These are phyloP conservation scores for Anthopleura sola DNA, from an alignment of 64 coral and sea anemone genomes.

Conservation along the genomic window DNA sequence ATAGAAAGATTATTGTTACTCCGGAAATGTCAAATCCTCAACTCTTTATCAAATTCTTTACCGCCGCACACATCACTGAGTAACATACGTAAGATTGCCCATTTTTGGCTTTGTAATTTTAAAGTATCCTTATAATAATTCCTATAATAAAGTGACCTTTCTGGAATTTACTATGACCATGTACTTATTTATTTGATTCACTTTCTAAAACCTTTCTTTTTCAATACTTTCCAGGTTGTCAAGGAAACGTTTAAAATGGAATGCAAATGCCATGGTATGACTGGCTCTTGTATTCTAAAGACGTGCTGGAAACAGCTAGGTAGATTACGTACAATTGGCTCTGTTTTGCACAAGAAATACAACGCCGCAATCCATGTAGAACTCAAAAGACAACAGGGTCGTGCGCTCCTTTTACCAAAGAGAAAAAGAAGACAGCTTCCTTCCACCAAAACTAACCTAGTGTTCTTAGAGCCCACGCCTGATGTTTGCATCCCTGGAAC, in stretches of 20 bases:
- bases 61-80: not conserved
- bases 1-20: not conserved
- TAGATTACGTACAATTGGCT: conserved; percentile 45
- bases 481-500: conserved; percentile 73
- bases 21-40: not conserved
- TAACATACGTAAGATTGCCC: not conserved
- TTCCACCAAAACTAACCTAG: conserved; percentile 16
- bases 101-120: too few relatives aligned
- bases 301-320: conserved; percentile 58
- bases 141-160: too few relatives aligned
- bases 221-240: conserved; percentile 15
- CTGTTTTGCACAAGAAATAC: conserved; percentile 64
- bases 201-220: not conserved
- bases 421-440: conserved; percentile 1
- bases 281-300: conserved; percentile 54
- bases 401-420: not conserved
- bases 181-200: too few relatives aligned
- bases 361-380: conserved; percentile 54
- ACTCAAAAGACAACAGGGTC: conserved; percentile 32
- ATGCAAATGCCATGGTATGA: conserved; percentile 87
- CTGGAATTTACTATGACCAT: too few relatives aligned
- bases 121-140: too few relatives aligned
- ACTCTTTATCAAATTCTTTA: not conserved
- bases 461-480: conserved; percentile 61
- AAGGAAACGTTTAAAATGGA: conserved; percentile 7